Base-by-base conservation (phyloP, 2,888 invertebrate species). In the Teleiodes luculella region DNA sequence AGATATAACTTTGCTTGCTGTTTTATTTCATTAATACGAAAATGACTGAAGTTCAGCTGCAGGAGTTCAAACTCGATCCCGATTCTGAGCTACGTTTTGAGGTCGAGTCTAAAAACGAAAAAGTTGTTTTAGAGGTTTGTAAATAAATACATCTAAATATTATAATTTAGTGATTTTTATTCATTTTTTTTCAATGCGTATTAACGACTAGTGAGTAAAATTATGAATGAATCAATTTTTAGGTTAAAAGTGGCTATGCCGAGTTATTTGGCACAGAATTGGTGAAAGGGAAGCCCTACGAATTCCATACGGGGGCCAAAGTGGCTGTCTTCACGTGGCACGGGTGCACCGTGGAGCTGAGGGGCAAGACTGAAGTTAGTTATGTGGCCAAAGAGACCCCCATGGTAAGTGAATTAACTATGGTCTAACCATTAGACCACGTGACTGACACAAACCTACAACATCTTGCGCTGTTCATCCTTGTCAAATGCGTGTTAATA, bases 221-320 rank as follows among this genome's bases (percentile, higher is more conserved):
- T n/a, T n/a, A n/a, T n/a, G n/a, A n/a, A n/a, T n/a, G n/a, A n/a
- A n/a, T n/a, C n/a, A n/a, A n/a, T 50, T 43, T 67, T 65, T 77
- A 98, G 94, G 88, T 99, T 58, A 94, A 96, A 74, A 94, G 92
- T 68, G 99, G 99, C 0, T 92, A 95, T 68, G 98, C 98, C 0
- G 99, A 99, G 88, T 92, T 99, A 41, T 99, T 99, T 86, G 99
- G 99, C 0, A 97, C 98, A 0, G 99, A 99, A 82, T 77, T 99
- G 55, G 96, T 97, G 0, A 96, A 96, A 83, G 96, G 96, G 52
- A 98, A 97, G 81, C 93, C 94, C 1, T 98, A 98, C 79, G 94
- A 94, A 66, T 98, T 98, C 78, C 92, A 92, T 7, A 92, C 95
- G 2, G 97, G 98, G 0, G 95, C 98, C 1, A 98, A 99, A 87